These are phyloP conservation scores for Thalassophryne amazonica DNA, from an alignment of 2,797 vertebrate genomes.

Conservation along the genomic window DNA sequence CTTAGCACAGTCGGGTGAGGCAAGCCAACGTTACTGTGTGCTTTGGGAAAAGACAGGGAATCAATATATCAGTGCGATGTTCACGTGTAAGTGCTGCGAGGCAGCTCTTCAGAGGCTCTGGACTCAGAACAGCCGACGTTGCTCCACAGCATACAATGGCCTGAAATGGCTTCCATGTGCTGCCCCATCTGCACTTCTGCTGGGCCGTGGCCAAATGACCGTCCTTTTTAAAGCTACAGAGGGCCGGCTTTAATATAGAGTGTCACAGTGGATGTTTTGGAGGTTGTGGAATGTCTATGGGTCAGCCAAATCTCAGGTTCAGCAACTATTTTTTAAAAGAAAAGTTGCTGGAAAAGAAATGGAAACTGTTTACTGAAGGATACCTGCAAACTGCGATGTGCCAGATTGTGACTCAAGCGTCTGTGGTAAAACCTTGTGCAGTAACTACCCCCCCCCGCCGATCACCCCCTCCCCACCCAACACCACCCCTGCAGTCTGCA, in stretches of 20 bases:
- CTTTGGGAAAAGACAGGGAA: slow-evolving; percentile 66
- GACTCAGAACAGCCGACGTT: slow-evolving; percentile 46
- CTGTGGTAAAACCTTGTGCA: slow-evolving; percentile 45
- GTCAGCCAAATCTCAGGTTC: slow-evolving; percentile 44
- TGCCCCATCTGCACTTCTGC: slow-evolving; percentile 64
- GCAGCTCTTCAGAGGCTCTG: slow-evolving; percentile 61
- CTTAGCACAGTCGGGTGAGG: slow-evolving; percentile 54
- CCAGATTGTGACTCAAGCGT: slow-evolving; percentile 67
- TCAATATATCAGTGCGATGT: slow-evolving; percentile 63
- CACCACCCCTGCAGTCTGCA: slow-evolving; percentile 32
- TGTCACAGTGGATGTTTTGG: slow-evolving; percentile 6
- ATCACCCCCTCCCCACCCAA: slow-evolving; percentile 15
- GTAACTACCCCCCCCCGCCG: slow-evolving; percentile 24
- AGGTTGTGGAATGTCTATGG: slow-evolving; percentile 18
- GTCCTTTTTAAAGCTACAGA: slow-evolving; percentile 64
- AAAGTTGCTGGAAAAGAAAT: slow-evolving; percentile 35
- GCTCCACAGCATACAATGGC: slow-evolving; percentile 38
- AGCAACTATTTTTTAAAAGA: slow-evolving; percentile 37
- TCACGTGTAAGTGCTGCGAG: slow-evolving; percentile 57
- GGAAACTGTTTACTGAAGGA: slow-evolving; percentile 58
- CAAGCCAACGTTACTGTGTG: slow-evolving; percentile 45
- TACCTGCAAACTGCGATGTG: slow-evolving; percentile 63
- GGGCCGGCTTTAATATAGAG: slow-evolving; percentile 57
- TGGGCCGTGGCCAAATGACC: slow-evolving; percentile 66
- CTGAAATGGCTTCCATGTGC: slow-evolving; percentile 77